These are phyloP conservation scores for Notiomystis cincta DNA, from an alignment of 2,113 vertebrate species.

Conservation along the genomic window DNA sequence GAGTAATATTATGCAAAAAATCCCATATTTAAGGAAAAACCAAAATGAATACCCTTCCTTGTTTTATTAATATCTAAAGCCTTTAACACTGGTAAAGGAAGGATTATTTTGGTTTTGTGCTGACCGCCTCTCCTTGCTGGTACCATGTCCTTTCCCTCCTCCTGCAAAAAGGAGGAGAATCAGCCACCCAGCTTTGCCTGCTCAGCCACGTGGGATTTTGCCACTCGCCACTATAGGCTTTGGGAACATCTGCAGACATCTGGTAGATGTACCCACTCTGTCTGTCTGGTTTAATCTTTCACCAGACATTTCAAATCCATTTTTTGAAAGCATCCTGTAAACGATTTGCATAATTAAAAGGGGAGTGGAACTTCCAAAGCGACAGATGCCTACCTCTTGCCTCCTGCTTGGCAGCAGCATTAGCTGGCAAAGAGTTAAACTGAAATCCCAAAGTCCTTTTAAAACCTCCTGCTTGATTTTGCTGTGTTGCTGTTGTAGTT, in stretches of 20 bases:
- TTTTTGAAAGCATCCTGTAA: background rate
- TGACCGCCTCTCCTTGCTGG: background rate
- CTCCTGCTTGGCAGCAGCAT: background rate
- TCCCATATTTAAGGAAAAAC: background rate
- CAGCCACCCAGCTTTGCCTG: background rate
- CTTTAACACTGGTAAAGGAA: background rate
- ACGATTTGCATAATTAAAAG: background rate
- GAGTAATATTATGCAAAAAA: background rate
- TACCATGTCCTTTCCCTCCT: background rate
- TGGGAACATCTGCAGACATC: background rate
- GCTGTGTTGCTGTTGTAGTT: background rate
- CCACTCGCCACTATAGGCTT: background rate
- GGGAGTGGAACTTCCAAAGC: background rate
- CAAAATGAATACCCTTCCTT: background rate
- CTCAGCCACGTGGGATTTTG: rapidly evolving
- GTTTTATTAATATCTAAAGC: background rate
- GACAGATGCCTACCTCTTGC: background rate
- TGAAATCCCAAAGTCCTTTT: background rate
- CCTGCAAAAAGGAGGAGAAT: background rate
- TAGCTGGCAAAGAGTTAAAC: background rate
- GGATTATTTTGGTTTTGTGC: background rate
- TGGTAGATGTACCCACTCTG: background rate
- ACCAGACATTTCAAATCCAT: background rate
- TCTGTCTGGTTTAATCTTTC: background rate
- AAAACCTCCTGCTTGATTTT: background rate